Evolutionary conservation across 2,797 vertebrate species (phyloP), one percentile per base, ranked within the genome.

Genomic region (Phaenicophaeus curvirostris): DNA sequence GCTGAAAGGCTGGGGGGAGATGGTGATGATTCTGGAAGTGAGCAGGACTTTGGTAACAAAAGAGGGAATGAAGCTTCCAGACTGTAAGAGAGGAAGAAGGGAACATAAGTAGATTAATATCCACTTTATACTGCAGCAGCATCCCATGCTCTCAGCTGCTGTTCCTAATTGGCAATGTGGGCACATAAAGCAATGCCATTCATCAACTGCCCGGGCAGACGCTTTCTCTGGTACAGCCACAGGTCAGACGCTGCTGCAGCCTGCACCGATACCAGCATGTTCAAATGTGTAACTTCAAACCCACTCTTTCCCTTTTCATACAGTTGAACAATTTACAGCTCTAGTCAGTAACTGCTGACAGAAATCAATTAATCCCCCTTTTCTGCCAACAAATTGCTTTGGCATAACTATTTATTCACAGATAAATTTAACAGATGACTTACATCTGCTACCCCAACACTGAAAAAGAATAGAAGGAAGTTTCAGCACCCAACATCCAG

Each of bases 11-110:
- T 89, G 28, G 94, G 80, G 27, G 94, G 44, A 86, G 95, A 93
- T 9, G 67, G 86, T 18, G 85, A 31, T 11, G 95, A 81, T 50
- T 97, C 95, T 76, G 93, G 74, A 95, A 93, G 88, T 37, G 95
- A 79, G 78, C 61, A 93, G 81, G 93, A 92, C 93, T 97, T 97
- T 94, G 96, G 97, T 91, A 95, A 79, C 0, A 55, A 90, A 51
- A 96, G 61, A 92, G 94, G 81, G 48, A 96, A 92, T 9, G 87
- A 82, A 79, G 95, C 66, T 79, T 97, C 96, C 72, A 96, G 78
- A 55, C 98, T 98, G 87, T 41, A 77, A 92, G 9, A 90, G 81
- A 96, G 54, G n/a, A 89, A 93, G 46, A 87, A 85, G 19, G 42
- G 44, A 74, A 65, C 35, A 55, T 0, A 3, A 8, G 8, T 31